A percentile compares a stretch with the other conserved stretches of the same genome.
These are phyloP conservation scores for Platyscapa corneri DNA, from an alignment of 1,140 invertebrate species.

Conservation along the genomic window DNA sequence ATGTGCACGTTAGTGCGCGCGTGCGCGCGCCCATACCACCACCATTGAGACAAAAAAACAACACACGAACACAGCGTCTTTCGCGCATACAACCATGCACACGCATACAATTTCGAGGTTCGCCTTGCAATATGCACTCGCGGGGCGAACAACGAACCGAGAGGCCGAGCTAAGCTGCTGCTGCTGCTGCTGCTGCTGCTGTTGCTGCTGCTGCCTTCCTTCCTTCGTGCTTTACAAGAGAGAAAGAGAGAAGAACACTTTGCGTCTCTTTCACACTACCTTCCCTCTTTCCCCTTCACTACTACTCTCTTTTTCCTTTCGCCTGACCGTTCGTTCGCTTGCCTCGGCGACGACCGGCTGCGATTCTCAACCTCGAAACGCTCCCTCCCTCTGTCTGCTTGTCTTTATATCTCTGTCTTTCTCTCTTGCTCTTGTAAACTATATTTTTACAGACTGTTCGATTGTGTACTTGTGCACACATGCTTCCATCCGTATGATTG, in stretches of 20 bases:
- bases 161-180: conserved; percentile 25
- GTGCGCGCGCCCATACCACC: background rate
- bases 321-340: conserved; percentile 34
- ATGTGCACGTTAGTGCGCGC: background rate
- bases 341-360: conserved; percentile 31
- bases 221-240: conserved; percentile 51
- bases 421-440: background rate
- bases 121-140: conserved; percentile 62
- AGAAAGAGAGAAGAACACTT: background rate
- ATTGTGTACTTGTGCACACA: background rate
- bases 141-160: conserved; percentile 58
- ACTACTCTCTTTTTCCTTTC: conserved; percentile 42
- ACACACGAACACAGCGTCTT: background rate
- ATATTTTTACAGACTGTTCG: background rate
- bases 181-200: background rate
- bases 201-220: conserved; percentile 46
- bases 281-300: background rate
- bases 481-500: background rate
- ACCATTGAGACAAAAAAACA: background rate
- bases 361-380: conserved; percentile 46
- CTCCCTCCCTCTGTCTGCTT: background rate
- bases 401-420: too few species aligned
- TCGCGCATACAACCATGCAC: background rate
- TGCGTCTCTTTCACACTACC: background rate
- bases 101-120: conserved; percentile 48